Base-by-base conservation (phyloP, 2,888 invertebrate species). In the Eremobia ochroleuca region DNA sequence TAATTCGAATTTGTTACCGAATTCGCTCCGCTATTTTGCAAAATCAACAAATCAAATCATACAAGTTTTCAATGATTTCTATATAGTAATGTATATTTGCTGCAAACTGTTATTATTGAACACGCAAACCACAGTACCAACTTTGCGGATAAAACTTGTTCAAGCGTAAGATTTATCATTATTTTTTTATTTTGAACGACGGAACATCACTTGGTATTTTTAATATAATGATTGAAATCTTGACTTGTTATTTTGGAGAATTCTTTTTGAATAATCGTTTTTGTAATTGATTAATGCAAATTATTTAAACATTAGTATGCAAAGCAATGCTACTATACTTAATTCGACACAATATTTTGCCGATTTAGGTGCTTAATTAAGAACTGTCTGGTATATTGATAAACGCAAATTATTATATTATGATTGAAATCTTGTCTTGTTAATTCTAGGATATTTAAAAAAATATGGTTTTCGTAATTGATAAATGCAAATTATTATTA, bases 1-100 rank as follows among this genome's bases (percentile, higher is more conserved):
- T 46, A 37, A 71, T 58, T 73, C 55, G 15, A 76, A 15, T 70
- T 37, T 64, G 6, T 64, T 62, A 34, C 34, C 15, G 21, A 37
- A 81, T 81, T 85, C 55, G 70, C n/a, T 31, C 13, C 67, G 62
- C 67, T 34, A 31, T 76, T 85, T 85, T 13, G 66, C 34, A 25
- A 75, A 64, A 5, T 61, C 69, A 13, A 59, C 34, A 49, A 64
- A 65, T 37, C 46, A 40, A 49, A 58, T 67, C 15, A 40, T 64
- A 18, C 49, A 61, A 18, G 31, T 72, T 83, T 59, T 79, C 70
- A 70, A 66, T 62, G 40, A 58, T 77, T 77, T 68, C 77, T 82
- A 21, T 52, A 68, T 0, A 52, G 21, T n/a, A 21, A 65, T 69
- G 21, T 21, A 15, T 13, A 81, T 73, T 64, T 34, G 2, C 6